Percentiles rank a stretch among this genome's conserved stretches.
phyloP scores from a whole-genome alignment of 2,888 invertebrate species.

The Molanna angustata region DNA sequence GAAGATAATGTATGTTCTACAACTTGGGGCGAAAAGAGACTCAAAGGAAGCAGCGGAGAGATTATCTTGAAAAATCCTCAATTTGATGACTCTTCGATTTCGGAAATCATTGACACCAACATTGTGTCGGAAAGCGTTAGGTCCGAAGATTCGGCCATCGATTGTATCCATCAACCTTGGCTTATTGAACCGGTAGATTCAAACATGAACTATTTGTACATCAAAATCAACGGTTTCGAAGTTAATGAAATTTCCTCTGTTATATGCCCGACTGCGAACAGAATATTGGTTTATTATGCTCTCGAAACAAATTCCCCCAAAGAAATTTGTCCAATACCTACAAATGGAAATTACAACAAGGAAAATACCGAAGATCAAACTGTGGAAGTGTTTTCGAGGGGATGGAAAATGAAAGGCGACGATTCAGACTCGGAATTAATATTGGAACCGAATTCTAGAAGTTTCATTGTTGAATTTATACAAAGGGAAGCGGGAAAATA shows the following conservation, averaged over 20 bases:
- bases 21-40: slow-evolving; percentile 62
- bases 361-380: slow-evolving; percentile 41
- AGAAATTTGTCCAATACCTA: slow-evolving; percentile 64
- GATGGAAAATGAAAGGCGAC: slow-evolving; percentile 56
- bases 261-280: slow-evolving; percentile 66
- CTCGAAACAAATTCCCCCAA: slow-evolving; percentile 59
- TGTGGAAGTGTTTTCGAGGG: slow-evolving; percentile 71
- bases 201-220: slow-evolving; percentile 66
- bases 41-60: slow-evolving; percentile 72
- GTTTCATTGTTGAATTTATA: slow-evolving; percentile 72
- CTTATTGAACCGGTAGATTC: slow-evolving; percentile 72
- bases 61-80: slow-evolving; percentile 64
- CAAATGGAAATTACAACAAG: slow-evolving; percentile 36
- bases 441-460: slow-evolving; percentile 60
- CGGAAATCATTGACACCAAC: slow-evolving; percentile 48
- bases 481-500: slow-evolving; percentile 72
- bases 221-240: slow-evolving; percentile 67
- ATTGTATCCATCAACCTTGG: slow-evolving; percentile 74
- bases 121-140: slow-evolving; percentile 54
- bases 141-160: slow-evolving; percentile 49
- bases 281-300: slow-evolving; percentile 71
- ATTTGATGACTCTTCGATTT: slow-evolving; percentile 43
- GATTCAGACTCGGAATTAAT: slow-evolving; percentile 39
- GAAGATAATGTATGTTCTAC: slow-evolving; percentile 61
- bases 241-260: slow-evolving; percentile 48